A percentile compares a stretch with the other conserved stretches of the same genome.
Conservation (phyloP, 2,797 vertebrate genomes). For the Pseudotriccus pelzelni region DNA sequence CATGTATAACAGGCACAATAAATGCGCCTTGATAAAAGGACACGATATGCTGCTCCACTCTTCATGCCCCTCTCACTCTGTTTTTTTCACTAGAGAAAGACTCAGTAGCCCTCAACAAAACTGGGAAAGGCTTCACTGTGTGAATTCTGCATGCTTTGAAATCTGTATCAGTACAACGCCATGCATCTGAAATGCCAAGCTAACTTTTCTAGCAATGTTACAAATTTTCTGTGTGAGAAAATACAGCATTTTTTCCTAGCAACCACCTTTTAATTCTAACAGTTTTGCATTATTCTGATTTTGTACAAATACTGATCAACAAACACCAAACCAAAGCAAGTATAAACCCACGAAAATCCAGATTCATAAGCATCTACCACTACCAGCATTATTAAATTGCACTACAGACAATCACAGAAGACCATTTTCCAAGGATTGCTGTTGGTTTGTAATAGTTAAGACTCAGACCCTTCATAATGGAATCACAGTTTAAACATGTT, state of each 20-base stretch:
- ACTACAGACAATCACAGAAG: neutral
- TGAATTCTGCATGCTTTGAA: fast-evolving
- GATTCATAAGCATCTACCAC: neutral
- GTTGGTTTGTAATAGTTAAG: neutral
- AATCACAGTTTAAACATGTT: neutral
- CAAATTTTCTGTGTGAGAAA: neutral
- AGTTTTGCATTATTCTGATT: neutral
- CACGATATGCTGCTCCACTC: fast-evolving
- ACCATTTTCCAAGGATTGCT: neutral
- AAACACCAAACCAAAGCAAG: neutral
- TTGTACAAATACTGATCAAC: neutral
- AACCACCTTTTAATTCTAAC: neutral
- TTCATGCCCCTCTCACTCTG: neutral
- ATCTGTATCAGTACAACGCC: too few relatives aligned
- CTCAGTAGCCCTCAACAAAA: neutral
- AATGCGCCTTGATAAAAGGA: neutral
- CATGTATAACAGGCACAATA: neutral
- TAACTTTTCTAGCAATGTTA: neutral
- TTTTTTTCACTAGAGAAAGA: neutral
- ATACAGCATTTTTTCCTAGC: neutral
- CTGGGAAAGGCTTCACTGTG: neutral
- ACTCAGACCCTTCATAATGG: neutral
- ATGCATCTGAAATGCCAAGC: neutral
- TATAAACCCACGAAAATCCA: neutral
- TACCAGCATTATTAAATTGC: neutral